These are phyloP conservation scores for Cybosia mesomella DNA, from an alignment of 2,888 invertebrate species.

Conservation along the genomic window DNA sequence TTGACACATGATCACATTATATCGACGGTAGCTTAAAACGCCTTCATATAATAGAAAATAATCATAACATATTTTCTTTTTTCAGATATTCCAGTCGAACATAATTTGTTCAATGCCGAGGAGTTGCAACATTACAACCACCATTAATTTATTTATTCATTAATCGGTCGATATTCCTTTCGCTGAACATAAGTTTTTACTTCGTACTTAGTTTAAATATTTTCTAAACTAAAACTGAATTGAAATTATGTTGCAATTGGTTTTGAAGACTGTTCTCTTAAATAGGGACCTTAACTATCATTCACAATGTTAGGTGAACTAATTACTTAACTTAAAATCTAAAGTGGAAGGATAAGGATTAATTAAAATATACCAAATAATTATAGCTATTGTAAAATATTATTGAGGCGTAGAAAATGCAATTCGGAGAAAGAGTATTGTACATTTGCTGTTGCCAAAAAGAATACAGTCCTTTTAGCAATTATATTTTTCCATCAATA, in stretches of 20 bases:
- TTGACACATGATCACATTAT: not conserved
- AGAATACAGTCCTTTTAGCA: not conserved
- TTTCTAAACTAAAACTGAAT: not conserved
- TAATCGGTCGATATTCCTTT: constrained; percentile 33
- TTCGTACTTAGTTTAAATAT: constrained; percentile 1
- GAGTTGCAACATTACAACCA: constrained; percentile 76
- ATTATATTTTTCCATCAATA: not conserved
- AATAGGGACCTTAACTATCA: too few relatives aligned
- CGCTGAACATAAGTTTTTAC: constrained; percentile 19
- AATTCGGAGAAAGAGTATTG: not conserved
- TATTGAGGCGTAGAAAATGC: not conserved
- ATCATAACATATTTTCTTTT: constrained; percentile 39
- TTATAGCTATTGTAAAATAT: constrained; percentile 7
- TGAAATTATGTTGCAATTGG: constrained; percentile 19
- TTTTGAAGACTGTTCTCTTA: constrained; percentile 25
- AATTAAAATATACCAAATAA: constrained; percentile 20
- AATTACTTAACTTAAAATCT: not conserved
- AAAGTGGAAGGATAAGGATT: constrained; percentile 1
- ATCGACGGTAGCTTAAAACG: not conserved
- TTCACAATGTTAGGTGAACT: not conserved
- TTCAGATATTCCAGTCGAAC: constrained; percentile 76
- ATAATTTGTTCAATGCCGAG: constrained; percentile 69
- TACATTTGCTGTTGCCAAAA: not conserved
- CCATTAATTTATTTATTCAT: constrained; percentile 52
- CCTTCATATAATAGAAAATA: not conserved